Conservation (phyloP, 2,113 vertebrate genomes). For the Actenoides lindsayi region DNA sequence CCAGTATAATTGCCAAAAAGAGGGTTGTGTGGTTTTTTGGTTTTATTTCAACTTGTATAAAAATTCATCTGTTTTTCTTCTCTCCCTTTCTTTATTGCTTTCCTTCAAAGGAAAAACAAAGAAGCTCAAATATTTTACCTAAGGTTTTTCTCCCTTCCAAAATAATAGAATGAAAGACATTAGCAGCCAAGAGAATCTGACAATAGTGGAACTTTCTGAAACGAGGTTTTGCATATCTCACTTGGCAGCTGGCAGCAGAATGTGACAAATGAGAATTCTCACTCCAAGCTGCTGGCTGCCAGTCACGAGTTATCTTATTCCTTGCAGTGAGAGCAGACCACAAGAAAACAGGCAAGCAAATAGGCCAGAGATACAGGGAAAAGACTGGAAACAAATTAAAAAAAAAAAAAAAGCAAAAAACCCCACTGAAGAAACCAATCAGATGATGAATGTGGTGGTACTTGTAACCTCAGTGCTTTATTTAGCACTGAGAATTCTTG, state of each 20-base stretch:
- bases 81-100: neutral
- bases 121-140: conserved; percentile 18
- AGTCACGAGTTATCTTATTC: conserved; percentile 61
- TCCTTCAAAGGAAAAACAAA: neutral
- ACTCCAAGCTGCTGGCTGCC: conserved; percentile 54
- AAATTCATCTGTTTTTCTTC: neutral
- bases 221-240: conserved; percentile 51
- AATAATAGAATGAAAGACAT: conserved; percentile 10
- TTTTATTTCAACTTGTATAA: neutral
- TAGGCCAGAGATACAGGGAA: neutral
- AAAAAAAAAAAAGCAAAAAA: no score
- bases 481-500: neutral
- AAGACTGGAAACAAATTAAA: neutral
- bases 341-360: neutral
- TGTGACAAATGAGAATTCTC: conserved; percentile 61
- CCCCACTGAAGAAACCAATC: neutral
- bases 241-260: conserved; percentile 56
- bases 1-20: neutral
- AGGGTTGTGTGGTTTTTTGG: no score
- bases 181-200: conserved; percentile 38
- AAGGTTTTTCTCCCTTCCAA: neutral
- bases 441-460: neutral
- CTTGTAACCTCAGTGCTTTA: neutral
- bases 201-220: conserved; percentile 44
- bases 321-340: conserved; percentile 20